Base-by-base conservation (phyloP, 2,797 vertebrate genomes). In the Alectoris magna region DNA sequence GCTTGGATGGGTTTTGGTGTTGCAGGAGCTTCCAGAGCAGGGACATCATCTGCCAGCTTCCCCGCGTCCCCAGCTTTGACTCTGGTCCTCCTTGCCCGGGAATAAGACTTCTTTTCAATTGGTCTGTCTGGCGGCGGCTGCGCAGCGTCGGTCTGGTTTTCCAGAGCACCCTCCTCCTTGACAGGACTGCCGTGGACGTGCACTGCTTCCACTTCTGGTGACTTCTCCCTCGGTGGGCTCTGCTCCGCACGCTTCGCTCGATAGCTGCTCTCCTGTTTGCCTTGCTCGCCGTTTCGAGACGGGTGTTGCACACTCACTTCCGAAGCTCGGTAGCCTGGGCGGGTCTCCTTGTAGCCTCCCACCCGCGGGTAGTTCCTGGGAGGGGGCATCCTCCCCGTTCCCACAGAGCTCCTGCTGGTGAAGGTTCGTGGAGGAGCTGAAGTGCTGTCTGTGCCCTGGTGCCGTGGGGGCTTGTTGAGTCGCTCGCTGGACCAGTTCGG, bases 21-120 rank as follows among this genome's bases (percentile, higher is more conserved):
- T 29, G 43, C 60, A 0, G 96, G 75, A 49, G 92, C 39, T 66
- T 97, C 97, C 0, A 97, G 95, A 74, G 96, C 59, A 0, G 98
- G 97, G 29, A 97, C 97, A 64, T 99, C 99, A 53, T 99, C 97
- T 0, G 98, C 97, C 55, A 98, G 81, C 97, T 99, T 99, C 98
- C 97, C 98, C 0, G 98, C 95, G 34, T 99, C 99, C 1, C 98
- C 97, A 10, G 98, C 98, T 77, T 99, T 99, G 39, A 98, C 97
- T 71, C 99, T 98, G 95, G 98, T 99, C 97, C 99, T 98, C 90
- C 99, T 98, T 14, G 98, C 99, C 80, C 98, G 98, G 3, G 98
- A 98, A 90, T 99, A 99, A 5, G 99, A 99, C 85, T 99, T 99
- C 93, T 99, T 98, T 93, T 99, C 99, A 9, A 99, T 91, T 0